Percentiles rank a stretch among this genome's conserved stretches.
phyloP scores from a whole-genome alignment of 2,888 invertebrate genomes.

The Xestobium rufovillosum region DNA sequence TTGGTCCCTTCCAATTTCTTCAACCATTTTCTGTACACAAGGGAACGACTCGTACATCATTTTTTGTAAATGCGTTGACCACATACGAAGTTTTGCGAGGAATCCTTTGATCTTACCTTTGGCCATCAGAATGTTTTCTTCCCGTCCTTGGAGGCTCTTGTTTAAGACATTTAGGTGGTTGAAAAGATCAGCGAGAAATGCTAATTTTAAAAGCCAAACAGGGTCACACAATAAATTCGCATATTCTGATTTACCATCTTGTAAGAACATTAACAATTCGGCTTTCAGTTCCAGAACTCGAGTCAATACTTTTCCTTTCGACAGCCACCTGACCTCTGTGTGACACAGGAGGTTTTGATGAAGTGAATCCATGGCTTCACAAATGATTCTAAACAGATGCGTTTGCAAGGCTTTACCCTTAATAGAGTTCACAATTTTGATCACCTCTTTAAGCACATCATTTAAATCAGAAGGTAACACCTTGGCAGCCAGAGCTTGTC shows the following conservation, averaged over 20 bases:
- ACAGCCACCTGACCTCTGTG: constrained; percentile 27
- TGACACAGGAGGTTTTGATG: constrained; percentile 27
- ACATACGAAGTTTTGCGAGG: constrained; percentile 18
- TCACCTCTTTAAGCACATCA: constrained; percentile 19
- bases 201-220: constrained; percentile 25
- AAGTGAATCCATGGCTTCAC: constrained; percentile 29
- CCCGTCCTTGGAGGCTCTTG: constrained; percentile 14
- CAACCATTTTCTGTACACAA: constrained; percentile 27
- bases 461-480: constrained; percentile 18
- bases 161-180: constrained; percentile 16
- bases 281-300: constrained; percentile 25
- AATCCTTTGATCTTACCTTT: constrained; percentile 10
- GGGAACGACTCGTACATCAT: constrained; percentile 21
- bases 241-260: constrained; percentile 23
- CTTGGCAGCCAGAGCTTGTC: constrained; percentile 25
- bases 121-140: constrained; percentile 15
- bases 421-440: constrained; percentile 27
- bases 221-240: constrained; percentile 20
- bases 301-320: constrained; percentile 25
- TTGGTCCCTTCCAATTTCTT: constrained; percentile 27
- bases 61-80: no score
- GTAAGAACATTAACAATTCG: constrained; percentile 20
- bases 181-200: constrained; percentile 24
- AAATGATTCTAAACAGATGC: constrained; percentile 26
- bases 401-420: constrained; percentile 28